Evolutionary conservation across 2,888 invertebrate species (phyloP).

Genomic region (Sphaerophoria taeniata): DNA sequence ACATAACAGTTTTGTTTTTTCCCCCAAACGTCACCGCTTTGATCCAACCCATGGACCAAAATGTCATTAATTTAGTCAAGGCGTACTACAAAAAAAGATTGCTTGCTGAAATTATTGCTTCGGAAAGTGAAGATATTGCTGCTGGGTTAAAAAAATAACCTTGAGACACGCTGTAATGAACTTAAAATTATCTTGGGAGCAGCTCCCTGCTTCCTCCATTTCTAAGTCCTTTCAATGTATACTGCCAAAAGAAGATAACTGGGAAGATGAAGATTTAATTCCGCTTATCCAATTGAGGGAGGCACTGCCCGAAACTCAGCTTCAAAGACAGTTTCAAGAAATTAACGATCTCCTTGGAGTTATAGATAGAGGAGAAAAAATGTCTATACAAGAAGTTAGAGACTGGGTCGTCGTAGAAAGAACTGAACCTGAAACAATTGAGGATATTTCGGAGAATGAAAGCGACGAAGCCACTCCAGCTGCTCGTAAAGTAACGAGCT

Average conservation of each 20-base stretch:
- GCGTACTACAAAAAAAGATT: constrained; percentile 24
- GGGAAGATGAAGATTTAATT: constrained; percentile 28
- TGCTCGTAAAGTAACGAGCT: no score
- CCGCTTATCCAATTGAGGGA: constrained; percentile 16
- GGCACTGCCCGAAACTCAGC: constrained; percentile 19
- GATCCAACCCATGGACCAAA: constrained; percentile 33
- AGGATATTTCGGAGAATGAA: no score
- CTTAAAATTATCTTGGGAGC: no score
- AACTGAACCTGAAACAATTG: neutral
- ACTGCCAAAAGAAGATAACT: constrained; percentile 20
- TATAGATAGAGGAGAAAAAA: constrained; percentile 33
- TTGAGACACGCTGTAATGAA: neutral
- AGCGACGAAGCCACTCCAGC: no score
- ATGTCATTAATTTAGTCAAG: constrained; percentile 27
- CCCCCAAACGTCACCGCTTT: constrained; percentile 5
- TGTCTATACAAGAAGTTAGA: constrained; percentile 38
- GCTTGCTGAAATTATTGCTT: constrained; percentile 15
- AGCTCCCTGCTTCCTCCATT: neutral
- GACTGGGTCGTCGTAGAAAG: constrained; percentile 20
- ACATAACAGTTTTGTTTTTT: constrained; percentile 26
- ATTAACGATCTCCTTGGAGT: constrained; percentile 37
- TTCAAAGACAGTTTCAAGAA: constrained; percentile 31
- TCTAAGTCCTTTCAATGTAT: neutral
- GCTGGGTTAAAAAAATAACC: constrained; percentile 27
- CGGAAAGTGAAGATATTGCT: constrained; percentile 37